phyloP scores from a whole-genome alignment of 2,888 invertebrate species.

The Dolichomitus sp. region DNA sequence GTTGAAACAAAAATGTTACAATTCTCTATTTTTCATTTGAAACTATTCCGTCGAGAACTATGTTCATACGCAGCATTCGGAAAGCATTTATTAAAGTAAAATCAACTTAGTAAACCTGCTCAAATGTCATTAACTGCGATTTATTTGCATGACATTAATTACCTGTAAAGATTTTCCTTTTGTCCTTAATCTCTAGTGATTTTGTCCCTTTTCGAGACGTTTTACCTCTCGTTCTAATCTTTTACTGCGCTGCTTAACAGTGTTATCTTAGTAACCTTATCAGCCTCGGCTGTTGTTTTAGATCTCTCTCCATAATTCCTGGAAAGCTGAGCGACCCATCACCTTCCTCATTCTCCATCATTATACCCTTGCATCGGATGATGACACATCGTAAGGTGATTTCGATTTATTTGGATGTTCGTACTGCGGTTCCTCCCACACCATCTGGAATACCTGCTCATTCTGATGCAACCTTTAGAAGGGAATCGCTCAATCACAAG shows the following conservation, averaged over 20 bases:
- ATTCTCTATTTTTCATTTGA: no score
- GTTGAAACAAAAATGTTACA: neutral
- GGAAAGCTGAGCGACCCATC: no score
- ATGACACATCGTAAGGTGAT: no score
- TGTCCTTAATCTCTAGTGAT: neutral
- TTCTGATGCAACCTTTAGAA: no score
- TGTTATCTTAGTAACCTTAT: neutral
- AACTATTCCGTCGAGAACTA: no score
- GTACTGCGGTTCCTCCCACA: no score
- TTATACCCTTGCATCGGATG: no score
- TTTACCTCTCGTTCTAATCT: neutral
- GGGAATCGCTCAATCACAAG: no score
- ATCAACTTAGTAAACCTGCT: neutral
- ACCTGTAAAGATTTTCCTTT: neutral
- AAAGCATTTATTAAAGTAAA: neutral
- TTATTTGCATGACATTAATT: neutral
- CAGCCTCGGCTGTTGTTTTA: neutral
- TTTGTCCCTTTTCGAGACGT: neutral
- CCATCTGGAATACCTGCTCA: no score
- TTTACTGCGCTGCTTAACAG: neutral
- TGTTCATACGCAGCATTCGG: no score
- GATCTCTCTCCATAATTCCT: neutral
- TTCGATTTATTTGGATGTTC: no score
- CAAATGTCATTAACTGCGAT: neutral
- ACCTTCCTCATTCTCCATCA: no score